Percentiles rank a stretch among this genome's conserved stretches.
Conservation (phyloP, 2,113 vertebrate species). For the Halichoeres trimaculatus region DNA sequence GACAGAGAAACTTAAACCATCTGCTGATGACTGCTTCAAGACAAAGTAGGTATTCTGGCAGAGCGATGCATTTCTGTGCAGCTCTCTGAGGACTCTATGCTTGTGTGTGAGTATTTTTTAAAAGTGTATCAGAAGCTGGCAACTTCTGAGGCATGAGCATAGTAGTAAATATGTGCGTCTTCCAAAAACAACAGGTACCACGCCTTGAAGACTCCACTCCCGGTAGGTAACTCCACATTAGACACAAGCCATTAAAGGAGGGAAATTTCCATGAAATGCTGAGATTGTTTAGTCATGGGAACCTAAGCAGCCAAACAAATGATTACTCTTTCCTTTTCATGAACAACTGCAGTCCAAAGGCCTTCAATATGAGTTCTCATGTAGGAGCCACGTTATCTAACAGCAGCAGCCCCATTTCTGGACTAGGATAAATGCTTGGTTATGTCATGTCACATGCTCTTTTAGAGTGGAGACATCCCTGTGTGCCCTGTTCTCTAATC, state of each 20-base stretch:
- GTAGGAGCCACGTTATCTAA: too few species aligned
- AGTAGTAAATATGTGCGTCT: slow-evolving; percentile 53
- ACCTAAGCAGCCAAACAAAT: slow-evolving; percentile 18
- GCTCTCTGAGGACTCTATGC: neutral
- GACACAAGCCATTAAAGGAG: slow-evolving; percentile 38
- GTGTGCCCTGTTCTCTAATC: too few species aligned
- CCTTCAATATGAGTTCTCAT: too few species aligned
- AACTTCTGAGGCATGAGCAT: slow-evolving; percentile 46
- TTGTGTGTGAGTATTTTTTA: neutral
- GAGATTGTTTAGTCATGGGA: slow-evolving; percentile 51
- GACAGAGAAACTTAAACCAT: neutral
- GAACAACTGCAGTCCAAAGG: too few species aligned
- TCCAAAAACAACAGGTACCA: slow-evolving; percentile 49
- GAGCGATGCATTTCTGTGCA: neutral
- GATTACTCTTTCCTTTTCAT: too few species aligned
- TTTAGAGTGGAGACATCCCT: too few species aligned
- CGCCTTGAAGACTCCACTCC: slow-evolving; percentile 48
- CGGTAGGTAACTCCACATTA: slow-evolving; percentile 53
- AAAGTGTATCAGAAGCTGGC: neutral
- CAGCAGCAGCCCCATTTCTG: too few species aligned
- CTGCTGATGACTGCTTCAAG: neutral
- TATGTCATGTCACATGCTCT: too few species aligned
- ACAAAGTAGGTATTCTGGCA: slow-evolving; percentile 5
- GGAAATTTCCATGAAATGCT: slow-evolving; percentile 50
- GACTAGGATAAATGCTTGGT: too few species aligned